Percentiles rank a stretch among this genome's conserved stretches.
Evolutionary conservation across 2,113 vertebrate species (phyloP).

Genomic region (Crypturellus undulatus): DNA sequence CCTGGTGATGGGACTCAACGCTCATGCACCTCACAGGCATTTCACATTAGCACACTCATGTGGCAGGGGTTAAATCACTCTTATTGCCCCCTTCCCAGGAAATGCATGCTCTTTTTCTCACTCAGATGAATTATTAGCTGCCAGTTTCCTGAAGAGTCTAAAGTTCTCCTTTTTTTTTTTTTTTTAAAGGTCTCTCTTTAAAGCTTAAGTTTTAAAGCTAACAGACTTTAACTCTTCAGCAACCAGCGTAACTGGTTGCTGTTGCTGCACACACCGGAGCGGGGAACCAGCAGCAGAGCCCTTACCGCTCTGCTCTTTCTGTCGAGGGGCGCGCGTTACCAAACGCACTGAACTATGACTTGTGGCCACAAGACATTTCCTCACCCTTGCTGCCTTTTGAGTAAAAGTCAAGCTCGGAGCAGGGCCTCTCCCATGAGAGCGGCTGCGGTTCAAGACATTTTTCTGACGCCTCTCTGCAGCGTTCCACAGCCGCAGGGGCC

Average conservation of each 20-base stretch:
- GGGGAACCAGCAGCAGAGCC: neutral
- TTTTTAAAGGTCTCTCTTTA: neutral
- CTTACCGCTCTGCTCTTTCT: neutral
- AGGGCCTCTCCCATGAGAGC: accelerated
- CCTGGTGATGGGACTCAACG: accelerated
- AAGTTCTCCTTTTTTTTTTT: neutral
- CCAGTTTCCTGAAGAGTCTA: neutral
- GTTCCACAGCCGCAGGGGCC: accelerated
- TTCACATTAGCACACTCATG: accelerated
- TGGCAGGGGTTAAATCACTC: accelerated
- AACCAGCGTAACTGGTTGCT: neutral
- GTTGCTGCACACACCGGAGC: accelerated
- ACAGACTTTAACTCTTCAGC: neutral
- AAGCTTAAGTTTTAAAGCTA: neutral
- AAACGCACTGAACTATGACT: accelerated
- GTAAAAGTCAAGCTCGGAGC: constrained; percentile 31
- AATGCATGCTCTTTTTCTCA: neutral
- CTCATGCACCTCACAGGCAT: neutral
- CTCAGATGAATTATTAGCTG: neutral
- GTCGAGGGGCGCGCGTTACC: accelerated
- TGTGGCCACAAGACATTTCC: constrained; percentile 57
- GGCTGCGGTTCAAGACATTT: neutral
- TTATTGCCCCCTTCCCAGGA: neutral
- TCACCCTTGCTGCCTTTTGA: constrained; percentile 27
- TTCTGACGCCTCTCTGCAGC: neutral